Evolutionary conservation across 2,888 invertebrate genomes (phyloP), one percentile per base, ranked within the genome.

Genomic region (Oscheius myriophilus): DNA sequence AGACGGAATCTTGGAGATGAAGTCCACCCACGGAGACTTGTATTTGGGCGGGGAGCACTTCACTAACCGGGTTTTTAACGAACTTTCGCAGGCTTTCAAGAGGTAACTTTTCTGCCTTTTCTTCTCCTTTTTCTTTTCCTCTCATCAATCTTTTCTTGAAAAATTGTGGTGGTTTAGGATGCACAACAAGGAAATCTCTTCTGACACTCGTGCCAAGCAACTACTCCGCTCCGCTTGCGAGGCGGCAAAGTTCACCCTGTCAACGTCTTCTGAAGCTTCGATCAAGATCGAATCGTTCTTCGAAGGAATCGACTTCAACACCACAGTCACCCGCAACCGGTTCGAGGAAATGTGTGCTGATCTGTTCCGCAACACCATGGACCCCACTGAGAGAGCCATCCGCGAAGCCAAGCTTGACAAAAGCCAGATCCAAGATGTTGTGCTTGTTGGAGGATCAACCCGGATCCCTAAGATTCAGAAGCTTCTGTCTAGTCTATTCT

Each of bases 381-480:
- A 96, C 86, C 96, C 96, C 7, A 96, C 96, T 0, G 96, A 97
- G 89, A 96, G 96, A 62, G 54, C 78, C 51, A 72, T 78, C 58
- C 73, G 83, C 63, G 83, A 83, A 66, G 83, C 84, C 67, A 96
- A 96, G 89, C 92, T 97, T 92, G 95, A 96, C 90, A 97, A 96
- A 88, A 89, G 91, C 3, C 76, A 75, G 58, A 73, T 97, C 89
- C 93, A 87, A 77, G 90, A 90, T 69, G 89, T 90, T 92, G 96
- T 90, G 66, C 84, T 90, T 68, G 90, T 90, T 68, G 96, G 96
- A 81, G 96, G 95, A 61, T 96, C 96, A 54, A 97, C 96, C 43
- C 93, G 96, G 89, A 96, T 88, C 94, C 96, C 42, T 94, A 96
- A 89, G 95, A 96, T 89, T 94, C 96, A 97, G 89, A 95, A 96